Evolutionary conservation across 92 coral and sea anemone species (phyloP).

Genomic region (Nematostella vectensis): DNA sequence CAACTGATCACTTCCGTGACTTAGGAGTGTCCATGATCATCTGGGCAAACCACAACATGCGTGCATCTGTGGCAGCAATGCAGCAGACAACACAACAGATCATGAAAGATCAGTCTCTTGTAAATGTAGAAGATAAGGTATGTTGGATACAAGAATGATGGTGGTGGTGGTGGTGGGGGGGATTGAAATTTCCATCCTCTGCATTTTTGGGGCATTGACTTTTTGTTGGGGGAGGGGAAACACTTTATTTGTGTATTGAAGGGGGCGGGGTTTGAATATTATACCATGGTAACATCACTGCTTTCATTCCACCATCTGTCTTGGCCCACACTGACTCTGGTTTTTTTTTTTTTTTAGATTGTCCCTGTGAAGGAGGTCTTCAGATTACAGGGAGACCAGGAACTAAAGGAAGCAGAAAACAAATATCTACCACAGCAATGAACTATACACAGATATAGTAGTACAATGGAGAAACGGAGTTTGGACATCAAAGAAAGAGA

Average conservation of each 20-base stretch:
- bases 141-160: neutral
- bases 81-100: constrained; percentile 88
- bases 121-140: constrained; percentile 92
- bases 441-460: too few species aligned
- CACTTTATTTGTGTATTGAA: too few species aligned
- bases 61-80: constrained; percentile 86
- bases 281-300: neutral
- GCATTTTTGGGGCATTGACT: too few species aligned
- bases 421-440: constrained; percentile 74
- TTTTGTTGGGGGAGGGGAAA: too few species aligned
- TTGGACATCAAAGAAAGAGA: too few species aligned
- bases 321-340: neutral
- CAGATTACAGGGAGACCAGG: constrained; percentile 88
- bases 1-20: constrained; percentile 90
- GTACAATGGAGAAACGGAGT: too few species aligned
- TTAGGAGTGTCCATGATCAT: constrained; percentile 84
- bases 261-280: too few species aligned
- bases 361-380: constrained; percentile 93
- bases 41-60: constrained; percentile 99
- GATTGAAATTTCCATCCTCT: too few species aligned
- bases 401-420: constrained; percentile 83
- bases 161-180: neutral
- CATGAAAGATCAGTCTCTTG: constrained; percentile 84
- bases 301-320: neutral
- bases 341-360: constrained; percentile 44